Evolutionary conservation across 1,140 invertebrate species (phyloP), one percentile per base, ranked within the genome.

Genomic region (Caenorhabditis brenneri): DNA sequence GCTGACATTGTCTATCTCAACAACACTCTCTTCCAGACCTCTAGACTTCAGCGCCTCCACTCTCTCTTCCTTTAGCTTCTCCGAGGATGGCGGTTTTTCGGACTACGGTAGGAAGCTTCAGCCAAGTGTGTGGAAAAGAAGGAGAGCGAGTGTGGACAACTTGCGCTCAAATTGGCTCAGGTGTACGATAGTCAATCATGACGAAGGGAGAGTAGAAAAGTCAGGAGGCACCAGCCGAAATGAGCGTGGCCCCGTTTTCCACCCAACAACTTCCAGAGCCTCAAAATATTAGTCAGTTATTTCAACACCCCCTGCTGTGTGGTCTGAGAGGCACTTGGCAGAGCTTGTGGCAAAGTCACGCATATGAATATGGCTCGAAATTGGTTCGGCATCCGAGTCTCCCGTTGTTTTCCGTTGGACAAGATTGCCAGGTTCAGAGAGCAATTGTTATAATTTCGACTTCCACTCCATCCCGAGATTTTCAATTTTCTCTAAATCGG

Each of bases 151-250:
- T 42, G 65, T 74, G 36, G 65, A 74, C 65, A 15, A 42, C 65
- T 74, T 74, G 36, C 65, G 33, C 65, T 42, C 65, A 74, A 74
- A 74, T 74, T 74, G 65, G 65, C 65, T 46, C 65, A 74, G 65
- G 65, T 74, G 36, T 74, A 74, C 65, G 65, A 74, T 74, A 74
- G 65, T 74, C 65, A 74, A 74, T 74, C 65, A 42, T 65, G 58
- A 65, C 31, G 53, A 9, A 9, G n/a, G n/a, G 29, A 22, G 24
- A 55, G 53, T 55, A 55, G 53, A 24, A 39, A n/a, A 46, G 65
- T 74, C 65, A 74, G 65, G 65, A 74, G 65, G 65, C 65, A 74
- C 29, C 33, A 31, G 29, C 10, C 10, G 6, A 58, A 58, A 65
- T 65, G 19, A 65, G 60, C 3, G 31, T 10, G 31, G 12, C 5